Evolutionary conservation across 2,113 vertebrate species (phyloP).

Genomic region (Arothron firmamentum): DNA sequence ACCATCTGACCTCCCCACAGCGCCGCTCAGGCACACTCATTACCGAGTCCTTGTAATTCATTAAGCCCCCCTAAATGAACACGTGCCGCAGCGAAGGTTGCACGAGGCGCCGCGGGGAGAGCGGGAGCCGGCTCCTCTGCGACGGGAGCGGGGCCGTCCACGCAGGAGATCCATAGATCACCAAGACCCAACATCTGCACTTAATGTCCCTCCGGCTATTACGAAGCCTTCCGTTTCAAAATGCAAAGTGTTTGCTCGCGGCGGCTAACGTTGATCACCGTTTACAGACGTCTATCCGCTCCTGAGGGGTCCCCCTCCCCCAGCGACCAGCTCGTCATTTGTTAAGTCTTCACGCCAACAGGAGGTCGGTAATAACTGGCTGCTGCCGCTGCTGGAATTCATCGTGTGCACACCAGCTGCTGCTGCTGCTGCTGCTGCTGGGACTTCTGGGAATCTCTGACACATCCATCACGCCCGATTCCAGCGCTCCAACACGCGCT

Average conservation of each 20-base stretch:
- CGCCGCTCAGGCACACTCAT: constrained; percentile 56
- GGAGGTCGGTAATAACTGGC: constrained; percentile 60
- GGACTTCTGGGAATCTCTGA: constrained; percentile 29
- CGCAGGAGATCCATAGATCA: no score
- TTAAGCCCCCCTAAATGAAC: constrained; percentile 65
- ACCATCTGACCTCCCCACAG: constrained; percentile 60
- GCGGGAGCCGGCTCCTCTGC: constrained; percentile 31
- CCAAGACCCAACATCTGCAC: no score
- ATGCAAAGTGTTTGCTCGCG: no score
- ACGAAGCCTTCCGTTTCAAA: no score
- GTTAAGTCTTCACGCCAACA: constrained; percentile 52
- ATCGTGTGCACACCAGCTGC: constrained; percentile 55
- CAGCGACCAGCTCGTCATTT: constrained; percentile 52
- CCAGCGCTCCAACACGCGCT: neutral
- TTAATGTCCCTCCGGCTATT: no score
- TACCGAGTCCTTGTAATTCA: constrained; percentile 68
- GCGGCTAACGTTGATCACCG: no score
- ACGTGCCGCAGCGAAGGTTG: constrained; percentile 49
- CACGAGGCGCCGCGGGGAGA: constrained; percentile 38
- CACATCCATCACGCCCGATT: neutral
- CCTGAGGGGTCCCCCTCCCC: constrained; percentile 2
- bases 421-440: constrained; percentile 47
- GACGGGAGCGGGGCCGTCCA: neutral
- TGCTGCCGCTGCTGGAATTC: constrained; percentile 54
- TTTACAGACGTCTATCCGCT: no score